Conservation (phyloP, 2,113 vertebrate species). For the Stigmatopora argus region DNA sequence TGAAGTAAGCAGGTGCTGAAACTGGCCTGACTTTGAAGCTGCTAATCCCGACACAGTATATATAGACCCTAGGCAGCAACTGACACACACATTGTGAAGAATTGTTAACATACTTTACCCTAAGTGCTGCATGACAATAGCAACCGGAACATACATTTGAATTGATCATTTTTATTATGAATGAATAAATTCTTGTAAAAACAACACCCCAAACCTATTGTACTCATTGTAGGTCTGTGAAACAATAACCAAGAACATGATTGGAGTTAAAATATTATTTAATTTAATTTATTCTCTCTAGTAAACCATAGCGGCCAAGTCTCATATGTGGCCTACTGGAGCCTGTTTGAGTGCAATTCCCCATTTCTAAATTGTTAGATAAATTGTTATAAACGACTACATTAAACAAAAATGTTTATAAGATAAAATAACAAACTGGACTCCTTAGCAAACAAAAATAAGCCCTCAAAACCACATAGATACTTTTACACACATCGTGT, state of each 20-base stretch:
- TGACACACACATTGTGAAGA: slow-evolving; percentile 31
- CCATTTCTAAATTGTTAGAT: neutral
- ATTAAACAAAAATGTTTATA: neutral
- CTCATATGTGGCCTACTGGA: neutral
- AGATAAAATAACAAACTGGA: neutral
- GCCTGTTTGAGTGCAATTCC: neutral
- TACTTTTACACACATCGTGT: neutral
- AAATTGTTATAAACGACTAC: neutral
- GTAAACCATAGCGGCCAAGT: neutral
- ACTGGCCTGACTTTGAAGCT: slow-evolving; percentile 43
- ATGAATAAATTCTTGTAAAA: neutral
- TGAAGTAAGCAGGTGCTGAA: slow-evolving; percentile 66
- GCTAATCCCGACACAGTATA: slow-evolving; percentile 67
- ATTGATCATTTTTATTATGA: neutral
- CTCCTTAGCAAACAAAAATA: neutral
- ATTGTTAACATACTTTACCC: slow-evolving; percentile 36
- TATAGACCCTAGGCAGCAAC: slow-evolving; percentile 52
- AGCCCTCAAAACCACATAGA: neutral
- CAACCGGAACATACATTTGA: neutral
- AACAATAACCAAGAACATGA: neutral
- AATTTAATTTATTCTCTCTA: neutral
- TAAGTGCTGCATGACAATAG: slow-evolving; percentile 7
- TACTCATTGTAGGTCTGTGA: neutral
- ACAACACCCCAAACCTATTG: neutral
- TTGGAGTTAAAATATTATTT: neutral